Percentiles rank a stretch among this genome's conserved stretches.
Conservation (phyloP, 2,113 vertebrate species). For the Saiga tatarica region DNA sequence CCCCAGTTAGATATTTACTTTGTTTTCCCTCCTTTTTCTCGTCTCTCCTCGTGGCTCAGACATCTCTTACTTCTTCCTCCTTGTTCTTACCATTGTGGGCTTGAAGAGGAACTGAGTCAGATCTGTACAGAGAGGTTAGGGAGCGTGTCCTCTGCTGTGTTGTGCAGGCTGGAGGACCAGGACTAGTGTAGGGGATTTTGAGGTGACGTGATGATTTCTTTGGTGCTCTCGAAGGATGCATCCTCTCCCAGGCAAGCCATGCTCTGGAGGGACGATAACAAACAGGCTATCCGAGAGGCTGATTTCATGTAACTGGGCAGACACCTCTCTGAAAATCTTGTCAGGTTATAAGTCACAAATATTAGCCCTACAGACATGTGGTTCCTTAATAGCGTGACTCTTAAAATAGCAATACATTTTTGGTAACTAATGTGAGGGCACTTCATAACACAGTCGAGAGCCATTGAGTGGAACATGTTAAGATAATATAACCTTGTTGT, state of each 20-base stretch:
- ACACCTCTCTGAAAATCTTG: constrained; percentile 38
- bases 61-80: not conserved
- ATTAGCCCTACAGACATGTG: constrained; percentile 47
- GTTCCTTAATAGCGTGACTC: not conserved
- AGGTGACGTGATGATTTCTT: not conserved
- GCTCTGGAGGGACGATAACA: not conserved
- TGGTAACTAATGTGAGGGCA: not conserved
- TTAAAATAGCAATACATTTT: constrained; percentile 27
- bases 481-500: constrained; percentile 35
- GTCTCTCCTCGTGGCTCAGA: not conserved
- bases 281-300: not conserved
- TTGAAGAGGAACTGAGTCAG: not conserved
- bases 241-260: not conserved
- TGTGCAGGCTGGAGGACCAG: too few relatives aligned
- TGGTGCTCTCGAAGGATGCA: too few relatives aligned
- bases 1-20: not conserved
- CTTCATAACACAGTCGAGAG: not conserved
- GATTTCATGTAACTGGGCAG: constrained; percentile 33
- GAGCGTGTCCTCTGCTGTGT: not conserved
- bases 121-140: not conserved
- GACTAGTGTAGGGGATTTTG: not conserved
- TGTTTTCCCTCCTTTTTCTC: not conserved
- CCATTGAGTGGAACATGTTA: not conserved
- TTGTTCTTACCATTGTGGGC: not conserved
- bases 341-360: constrained; percentile 14